Percentiles rank a stretch among this genome's conserved stretches.
Conservation (phyloP, 2,888 invertebrate genomes). For the Apoda limacodes region DNA sequence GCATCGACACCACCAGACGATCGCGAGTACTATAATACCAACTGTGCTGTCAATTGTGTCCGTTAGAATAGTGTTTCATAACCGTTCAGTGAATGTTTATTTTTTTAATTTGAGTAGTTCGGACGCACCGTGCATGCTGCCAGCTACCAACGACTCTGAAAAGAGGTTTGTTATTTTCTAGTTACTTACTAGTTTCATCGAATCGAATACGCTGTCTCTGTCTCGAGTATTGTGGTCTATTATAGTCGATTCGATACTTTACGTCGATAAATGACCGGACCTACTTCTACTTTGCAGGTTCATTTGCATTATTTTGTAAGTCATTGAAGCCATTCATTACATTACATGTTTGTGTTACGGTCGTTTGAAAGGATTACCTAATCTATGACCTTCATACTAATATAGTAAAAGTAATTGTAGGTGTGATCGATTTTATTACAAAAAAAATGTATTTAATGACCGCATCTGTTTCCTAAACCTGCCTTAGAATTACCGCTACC, state of each 20-base stretch:
- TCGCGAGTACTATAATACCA: slow-evolving; percentile 37
- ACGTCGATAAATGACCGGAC: slow-evolving; percentile 32
- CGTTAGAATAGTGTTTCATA: slow-evolving; percentile 56
- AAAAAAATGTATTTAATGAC: too few species aligned
- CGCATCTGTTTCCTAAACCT: too few species aligned
- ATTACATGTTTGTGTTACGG: slow-evolving; percentile 43
- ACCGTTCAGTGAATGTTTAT: slow-evolving; percentile 45
- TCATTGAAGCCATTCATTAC: too few species aligned
- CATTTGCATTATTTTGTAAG: slow-evolving; percentile 52
- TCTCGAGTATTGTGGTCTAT: slow-evolving; percentile 32
- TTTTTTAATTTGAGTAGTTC: slow-evolving; percentile 35
- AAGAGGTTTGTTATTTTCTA: slow-evolving; percentile 56
- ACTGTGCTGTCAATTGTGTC: slow-evolving; percentile 49
- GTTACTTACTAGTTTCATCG: slow-evolving; percentile 24
- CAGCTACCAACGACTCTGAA: slow-evolving; percentile 31
- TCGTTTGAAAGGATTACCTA: slow-evolving; percentile 46
- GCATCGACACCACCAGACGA: slow-evolving; percentile 27
- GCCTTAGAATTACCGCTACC: too few species aligned
- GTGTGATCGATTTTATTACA: too few species aligned
- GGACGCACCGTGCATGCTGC: slow-evolving; percentile 29
- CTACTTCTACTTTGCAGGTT: slow-evolving; percentile 35
- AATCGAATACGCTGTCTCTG: slow-evolving; percentile 27
- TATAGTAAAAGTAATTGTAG: too few species aligned
- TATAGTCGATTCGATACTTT: slow-evolving; percentile 37
- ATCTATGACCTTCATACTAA: too few species aligned